These are phyloP conservation scores for Mycteria americana DNA, from an alignment of 2,797 vertebrate species.

Conservation along the genomic window DNA sequence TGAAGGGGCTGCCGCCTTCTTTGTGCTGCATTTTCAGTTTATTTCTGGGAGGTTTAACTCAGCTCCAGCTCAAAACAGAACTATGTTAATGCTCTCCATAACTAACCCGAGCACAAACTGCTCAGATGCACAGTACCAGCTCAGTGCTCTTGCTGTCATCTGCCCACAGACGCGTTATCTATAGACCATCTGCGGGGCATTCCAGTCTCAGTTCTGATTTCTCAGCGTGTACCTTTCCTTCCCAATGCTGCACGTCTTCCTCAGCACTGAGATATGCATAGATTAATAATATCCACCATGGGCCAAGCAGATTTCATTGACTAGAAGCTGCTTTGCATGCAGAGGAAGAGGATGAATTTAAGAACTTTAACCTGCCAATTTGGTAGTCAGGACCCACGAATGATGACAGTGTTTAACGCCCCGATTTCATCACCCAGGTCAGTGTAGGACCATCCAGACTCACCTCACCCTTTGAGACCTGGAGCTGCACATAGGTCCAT, in stretches of 20 bases:
- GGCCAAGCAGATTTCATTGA: not conserved
- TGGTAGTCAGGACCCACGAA: not conserved
- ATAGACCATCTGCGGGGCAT: not conserved
- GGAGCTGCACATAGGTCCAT: not conserved
- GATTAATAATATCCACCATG: not conserved
- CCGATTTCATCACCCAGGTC: not conserved
- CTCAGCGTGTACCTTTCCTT: not conserved
- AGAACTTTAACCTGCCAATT: not conserved
- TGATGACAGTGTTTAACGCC: not conserved
- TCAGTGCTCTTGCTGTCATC: not conserved
- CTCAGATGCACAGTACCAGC: not conserved
- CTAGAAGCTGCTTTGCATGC: not conserved
- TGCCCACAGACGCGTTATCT: not conserved
- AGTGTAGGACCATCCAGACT: not conserved
- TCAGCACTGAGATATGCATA: not conserved
- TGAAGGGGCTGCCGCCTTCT: not conserved
- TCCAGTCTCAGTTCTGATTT: not conserved
- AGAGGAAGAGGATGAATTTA: not conserved
- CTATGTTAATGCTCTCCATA: not conserved
- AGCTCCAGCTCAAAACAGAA: not conserved
- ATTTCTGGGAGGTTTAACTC: not conserved
- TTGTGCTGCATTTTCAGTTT: not conserved
- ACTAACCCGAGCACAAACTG: not conserved
- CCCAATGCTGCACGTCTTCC: not conserved
- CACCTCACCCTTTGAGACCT: not conserved